Evolutionary conservation across 2,113 vertebrate genomes (phyloP).

Genomic region (Bufo gargarizans): DNA sequence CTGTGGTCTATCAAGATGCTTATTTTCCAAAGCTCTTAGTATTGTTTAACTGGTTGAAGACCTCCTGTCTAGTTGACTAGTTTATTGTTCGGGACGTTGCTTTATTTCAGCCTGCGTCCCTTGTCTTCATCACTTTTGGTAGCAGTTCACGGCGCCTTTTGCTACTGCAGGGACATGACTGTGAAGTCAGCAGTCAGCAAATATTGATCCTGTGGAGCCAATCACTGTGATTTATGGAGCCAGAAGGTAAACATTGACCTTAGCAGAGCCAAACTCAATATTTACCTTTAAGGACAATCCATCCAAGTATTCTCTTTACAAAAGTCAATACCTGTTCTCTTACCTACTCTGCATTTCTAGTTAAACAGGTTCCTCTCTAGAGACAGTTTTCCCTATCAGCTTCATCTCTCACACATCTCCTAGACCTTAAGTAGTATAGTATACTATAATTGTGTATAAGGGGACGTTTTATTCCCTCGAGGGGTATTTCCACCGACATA

Average conservation of each 20-base stretch:
- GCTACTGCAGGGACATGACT: constrained; percentile 51
- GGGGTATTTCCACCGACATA: background rate
- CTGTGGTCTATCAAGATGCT: constrained; percentile 1
- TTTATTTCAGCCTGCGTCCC: background rate
- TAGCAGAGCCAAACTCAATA: constrained; percentile 59
- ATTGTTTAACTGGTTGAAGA: background rate
- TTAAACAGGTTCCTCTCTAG: constrained; percentile 56
- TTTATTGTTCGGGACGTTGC: constrained; percentile 8
- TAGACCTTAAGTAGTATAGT: background rate
- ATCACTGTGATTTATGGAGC: constrained; percentile 59
- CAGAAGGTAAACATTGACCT: constrained; percentile 59
- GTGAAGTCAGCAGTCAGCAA: constrained; percentile 58
- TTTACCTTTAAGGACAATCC: constrained; percentile 60
- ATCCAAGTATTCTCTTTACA: constrained; percentile 58
- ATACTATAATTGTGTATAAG: background rate
- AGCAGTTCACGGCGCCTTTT: constrained; percentile 41
- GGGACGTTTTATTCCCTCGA: background rate
- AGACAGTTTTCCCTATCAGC: constrained; percentile 26
- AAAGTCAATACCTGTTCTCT: constrained; percentile 58
- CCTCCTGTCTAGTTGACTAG: background rate
- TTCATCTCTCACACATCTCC: background rate
- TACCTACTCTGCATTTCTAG: constrained; percentile 59
- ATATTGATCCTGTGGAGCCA: constrained; percentile 58
- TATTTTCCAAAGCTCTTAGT: constrained; percentile 8
- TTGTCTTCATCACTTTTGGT: constrained; percentile 18